phyloP scores from a whole-genome alignment of 2,113 vertebrate species.

The Terrapene triunguis region DNA sequence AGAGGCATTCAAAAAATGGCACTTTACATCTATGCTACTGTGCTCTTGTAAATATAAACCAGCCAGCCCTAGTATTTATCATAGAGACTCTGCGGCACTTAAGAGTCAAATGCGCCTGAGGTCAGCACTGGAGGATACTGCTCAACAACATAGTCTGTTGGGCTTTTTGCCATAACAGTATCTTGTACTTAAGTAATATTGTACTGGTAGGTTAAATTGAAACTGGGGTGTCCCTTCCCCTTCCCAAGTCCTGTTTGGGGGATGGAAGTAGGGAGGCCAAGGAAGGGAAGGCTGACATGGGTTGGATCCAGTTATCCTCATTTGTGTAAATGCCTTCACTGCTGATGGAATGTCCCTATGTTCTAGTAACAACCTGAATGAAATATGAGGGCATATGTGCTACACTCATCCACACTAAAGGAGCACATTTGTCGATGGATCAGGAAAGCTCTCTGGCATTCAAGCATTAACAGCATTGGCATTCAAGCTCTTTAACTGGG shows the following conservation, averaged over 20 bases:
- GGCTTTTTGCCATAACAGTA: not conserved
- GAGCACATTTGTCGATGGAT: not conserved
- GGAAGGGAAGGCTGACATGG: not conserved
- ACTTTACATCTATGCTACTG: not conserved
- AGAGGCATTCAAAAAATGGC: fast-evolving
- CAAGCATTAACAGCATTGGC: constrained; percentile 7
- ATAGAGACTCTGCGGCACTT: fast-evolving
- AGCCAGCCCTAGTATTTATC: not conserved
- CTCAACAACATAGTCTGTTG: not conserved
- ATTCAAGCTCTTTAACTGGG: not conserved
- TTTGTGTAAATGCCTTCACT: not conserved
- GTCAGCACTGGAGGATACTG: not conserved
- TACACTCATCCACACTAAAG: not conserved
- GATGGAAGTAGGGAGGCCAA: not conserved
- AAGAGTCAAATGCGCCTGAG: not conserved
- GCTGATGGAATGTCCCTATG: not conserved
- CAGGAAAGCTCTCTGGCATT: constrained; percentile 26
- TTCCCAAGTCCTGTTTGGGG: fast-evolving
- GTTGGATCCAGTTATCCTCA: fast-evolving
- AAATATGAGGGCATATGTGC: not conserved
- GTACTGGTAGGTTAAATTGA: not conserved
- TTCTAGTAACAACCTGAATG: not conserved
- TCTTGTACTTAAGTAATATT: not conserved
- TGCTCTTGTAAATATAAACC: not conserved
- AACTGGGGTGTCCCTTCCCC: fast-evolving